Conservation (phyloP, 2,888 invertebrate species). For the Xiphydria camelus region DNA sequence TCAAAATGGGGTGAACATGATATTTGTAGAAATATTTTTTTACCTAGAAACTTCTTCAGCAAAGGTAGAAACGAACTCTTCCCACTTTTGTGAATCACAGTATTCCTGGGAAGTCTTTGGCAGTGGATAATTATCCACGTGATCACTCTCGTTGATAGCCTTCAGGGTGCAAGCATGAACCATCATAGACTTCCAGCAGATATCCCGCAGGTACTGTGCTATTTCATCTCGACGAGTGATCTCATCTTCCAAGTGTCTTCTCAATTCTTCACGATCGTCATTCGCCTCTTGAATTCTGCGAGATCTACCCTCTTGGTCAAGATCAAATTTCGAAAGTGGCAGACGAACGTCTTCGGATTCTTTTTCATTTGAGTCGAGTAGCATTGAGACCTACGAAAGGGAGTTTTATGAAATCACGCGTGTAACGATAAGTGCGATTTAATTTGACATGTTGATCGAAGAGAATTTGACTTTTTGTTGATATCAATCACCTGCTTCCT, state of each 20-base stretch:
- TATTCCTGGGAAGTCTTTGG: constrained; percentile 55
- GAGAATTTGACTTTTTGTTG: no score
- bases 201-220: constrained; percentile 61
- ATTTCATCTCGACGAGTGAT: constrained; percentile 64
- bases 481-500: constrained; percentile 44
- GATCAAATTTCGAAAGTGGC: constrained; percentile 65
- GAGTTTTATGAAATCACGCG: no score
- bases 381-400: constrained; percentile 39
- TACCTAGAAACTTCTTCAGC: no score
- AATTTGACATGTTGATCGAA: not conserved
- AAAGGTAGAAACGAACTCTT: no score
- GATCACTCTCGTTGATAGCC: constrained; percentile 55
- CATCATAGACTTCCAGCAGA: constrained; percentile 65
- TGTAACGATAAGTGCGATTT: constrained; percentile 1
- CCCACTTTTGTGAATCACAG: constrained; percentile 49
- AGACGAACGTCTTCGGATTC: constrained; percentile 63
- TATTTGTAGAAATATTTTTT: no score
- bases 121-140: constrained; percentile 65
- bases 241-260: constrained; percentile 59
- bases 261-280: constrained; percentile 60
- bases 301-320: constrained; percentile 61
- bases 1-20: no score
- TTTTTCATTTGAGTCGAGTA: constrained; percentile 63
- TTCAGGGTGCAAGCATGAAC: constrained; percentile 53
- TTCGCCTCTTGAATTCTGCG: constrained; percentile 54